Base-by-base conservation (phyloP, 2,888 invertebrate genomes). In the Cylindroiulus punctatus region DNA sequence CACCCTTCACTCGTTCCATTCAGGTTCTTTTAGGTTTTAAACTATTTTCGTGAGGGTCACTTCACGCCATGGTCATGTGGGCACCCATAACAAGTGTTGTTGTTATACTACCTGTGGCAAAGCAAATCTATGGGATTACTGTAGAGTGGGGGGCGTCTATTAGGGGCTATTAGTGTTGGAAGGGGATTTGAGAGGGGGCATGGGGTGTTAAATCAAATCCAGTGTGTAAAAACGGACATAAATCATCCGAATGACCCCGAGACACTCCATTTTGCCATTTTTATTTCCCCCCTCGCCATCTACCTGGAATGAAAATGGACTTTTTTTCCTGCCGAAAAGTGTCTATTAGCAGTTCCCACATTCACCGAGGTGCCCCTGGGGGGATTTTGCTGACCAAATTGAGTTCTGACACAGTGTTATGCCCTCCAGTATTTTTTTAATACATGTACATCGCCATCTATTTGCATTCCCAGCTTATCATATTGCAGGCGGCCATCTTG, bases 211-310 rank as follows among this genome's bases (percentile, higher is more conserved):
- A 76, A 76, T 76, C 76, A 76, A 30, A 76, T 76, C 30, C 76
- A 76, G 76, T 26, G 76, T 76, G 76, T 76, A 76, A 76, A 76
- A 76, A 76, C 30, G 76, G 76, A 76, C 76, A 76, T 76, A 76
- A 76, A 76, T 76, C 76, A 76, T 76, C 26, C 3, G 26, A 76
- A 76, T 76, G 76, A 76, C 76, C 76, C 76, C 26, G 22, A 76
- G 30, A 14, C 30, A 76, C 76, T 76, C 30, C 76, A 76, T 76
- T 76, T 26, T 76, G 76, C 76, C 76, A 12, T 30, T 76, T 76
- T 52, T 52, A 52, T 52, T n/a, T 52, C 52, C 26, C 76, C 52
- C 12, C 26, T 76, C 76, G 10, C 30, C 76, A 14, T 26, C 30
- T 76, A 76, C 76, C 76, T 76, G 76, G 12, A 1, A 76, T 22